phyloP scores from a whole-genome alignment of 2,797 vertebrate species.

The Tokudaia tokunoshimensis region DNA sequence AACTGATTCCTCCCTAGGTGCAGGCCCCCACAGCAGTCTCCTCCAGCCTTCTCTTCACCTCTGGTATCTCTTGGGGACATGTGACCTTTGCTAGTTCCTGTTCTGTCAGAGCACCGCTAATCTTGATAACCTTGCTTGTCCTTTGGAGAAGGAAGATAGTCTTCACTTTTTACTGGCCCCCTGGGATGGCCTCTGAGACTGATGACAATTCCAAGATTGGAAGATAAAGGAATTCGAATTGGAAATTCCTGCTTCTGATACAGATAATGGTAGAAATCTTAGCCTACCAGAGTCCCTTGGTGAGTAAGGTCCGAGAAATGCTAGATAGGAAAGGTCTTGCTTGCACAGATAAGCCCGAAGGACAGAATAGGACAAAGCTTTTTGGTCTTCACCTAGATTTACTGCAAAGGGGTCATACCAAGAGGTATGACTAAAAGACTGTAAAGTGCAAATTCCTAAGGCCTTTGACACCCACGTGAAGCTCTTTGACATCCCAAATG shows the following conservation, averaged over 20 bases:
- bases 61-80: not conserved
- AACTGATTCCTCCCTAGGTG: not conserved
- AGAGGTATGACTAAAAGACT: not conserved
- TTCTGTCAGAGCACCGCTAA: not conserved
- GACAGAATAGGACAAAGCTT: not conserved
- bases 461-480: not conserved
- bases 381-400: not conserved
- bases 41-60: not conserved
- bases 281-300: not conserved
- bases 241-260: conserved; percentile 61
- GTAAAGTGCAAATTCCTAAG: not conserved
- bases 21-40: rapidly evolving
- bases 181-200: conserved; percentile 50
- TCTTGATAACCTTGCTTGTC: conserved; percentile 74
- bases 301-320: not conserved
- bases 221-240: conserved; percentile 63
- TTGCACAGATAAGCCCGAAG: not conserved
- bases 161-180: conserved; percentile 36
- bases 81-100: not conserved
- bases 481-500: not conserved
- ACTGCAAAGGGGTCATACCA: not conserved
- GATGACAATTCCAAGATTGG: conserved; percentile 69
- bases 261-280: not conserved
- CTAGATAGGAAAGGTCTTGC: not conserved
- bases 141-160: conserved; percentile 46